Evolutionary conservation across 2,888 invertebrate species (phyloP), one percentile per base, ranked within the genome.

Genomic region (Prenolepis imparis): DNA sequence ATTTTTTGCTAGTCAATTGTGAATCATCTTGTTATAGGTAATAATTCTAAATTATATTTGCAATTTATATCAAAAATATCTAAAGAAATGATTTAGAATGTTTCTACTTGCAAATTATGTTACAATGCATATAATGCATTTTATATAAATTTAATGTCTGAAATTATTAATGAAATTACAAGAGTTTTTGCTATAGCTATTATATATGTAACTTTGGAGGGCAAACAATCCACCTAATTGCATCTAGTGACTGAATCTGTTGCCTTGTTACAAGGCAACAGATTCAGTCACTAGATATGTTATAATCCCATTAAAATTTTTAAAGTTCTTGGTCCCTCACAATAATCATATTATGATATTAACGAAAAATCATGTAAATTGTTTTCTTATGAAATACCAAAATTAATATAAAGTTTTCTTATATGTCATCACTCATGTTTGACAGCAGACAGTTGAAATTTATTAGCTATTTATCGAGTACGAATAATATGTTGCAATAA

Each of bases 11-110:
- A 48, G 18, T 44, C 67, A 67, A 36, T 67, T 28, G 18, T 48
- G n/a, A 28, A 68, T 52, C 48, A 48, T 68, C 48, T 68, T 32
- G 28, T 67, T 67, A 32, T 18, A 48, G 6, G 18, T 52, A 18
- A 48, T 52, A 52, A n/a, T 52, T 52, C 8, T 52, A 52, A 52
- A 52, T 52, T 52, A 48, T 12, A 48, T 48, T 48, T 48, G 1
- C 18, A 48, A 48, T 48, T 48, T 48, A 48, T 15, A 48, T 48
- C 15, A 48, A 18, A 15, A 15, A 48, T 18, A 18, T 48, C 15
- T 48, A 5, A 48, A 18, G 12, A 52, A 52, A 52, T 52, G 1
- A 52, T 52, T 8, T n/a, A 52, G 2, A 52, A n/a, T n/a, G 18
- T 32, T 52, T n/a, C n/a, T 32, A 63, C 21, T 39, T 39, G 39